These are phyloP conservation scores for Sminthurides aquaticus DNA, from an alignment of 2,888 invertebrate genomes.

Conservation along the genomic window DNA sequence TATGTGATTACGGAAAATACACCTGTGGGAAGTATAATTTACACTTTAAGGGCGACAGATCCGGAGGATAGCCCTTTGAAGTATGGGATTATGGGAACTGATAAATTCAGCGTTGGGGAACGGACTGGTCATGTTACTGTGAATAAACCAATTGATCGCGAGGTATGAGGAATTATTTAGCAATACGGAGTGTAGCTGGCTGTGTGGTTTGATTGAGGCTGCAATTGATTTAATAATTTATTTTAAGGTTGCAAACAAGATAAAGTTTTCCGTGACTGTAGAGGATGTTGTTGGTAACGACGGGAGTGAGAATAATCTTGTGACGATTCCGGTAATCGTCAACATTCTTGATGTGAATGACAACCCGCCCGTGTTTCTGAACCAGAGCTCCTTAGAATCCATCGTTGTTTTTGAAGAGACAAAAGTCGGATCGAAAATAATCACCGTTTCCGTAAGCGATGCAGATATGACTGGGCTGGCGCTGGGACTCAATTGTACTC, in stretches of 20 bases:
- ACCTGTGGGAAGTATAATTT: conserved; percentile 69
- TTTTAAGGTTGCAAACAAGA: conserved; percentile 65
- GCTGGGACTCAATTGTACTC: conserved; percentile 62
- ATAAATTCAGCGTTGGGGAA: conserved; percentile 69
- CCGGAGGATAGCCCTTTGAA: conserved; percentile 69
- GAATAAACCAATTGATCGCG: conserved; percentile 70
- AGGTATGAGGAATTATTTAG: too few relatives aligned
- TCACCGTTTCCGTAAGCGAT: conserved; percentile 69
- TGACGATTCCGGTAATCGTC: conserved; percentile 68
- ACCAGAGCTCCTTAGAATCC: conserved; percentile 68
- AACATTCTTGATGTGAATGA: conserved; percentile 84
- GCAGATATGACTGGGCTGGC: conserved; percentile 72
- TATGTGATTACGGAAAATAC: conserved; percentile 69
- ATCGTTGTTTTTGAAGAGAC: conserved; percentile 67
- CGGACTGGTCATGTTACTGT: conserved; percentile 71
- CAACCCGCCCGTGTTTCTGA: conserved; percentile 68
- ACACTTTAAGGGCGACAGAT: conserved; percentile 68
- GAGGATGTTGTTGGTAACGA: conserved; percentile 62
- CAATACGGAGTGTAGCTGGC: too few relatives aligned
- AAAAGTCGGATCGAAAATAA: conserved; percentile 61
- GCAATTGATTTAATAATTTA: conserved; percentile 9
- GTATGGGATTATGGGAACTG: conserved; percentile 60
- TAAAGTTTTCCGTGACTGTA: conserved; percentile 71
- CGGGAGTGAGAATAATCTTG: conserved; percentile 58
- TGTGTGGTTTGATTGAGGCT: too few relatives aligned